A percentile compares a stretch with the other conserved stretches of the same genome.
Evolutionary conservation across 2,797 vertebrate genomes (phyloP).

Genomic region (Poeciliopsis turneri): DNA sequence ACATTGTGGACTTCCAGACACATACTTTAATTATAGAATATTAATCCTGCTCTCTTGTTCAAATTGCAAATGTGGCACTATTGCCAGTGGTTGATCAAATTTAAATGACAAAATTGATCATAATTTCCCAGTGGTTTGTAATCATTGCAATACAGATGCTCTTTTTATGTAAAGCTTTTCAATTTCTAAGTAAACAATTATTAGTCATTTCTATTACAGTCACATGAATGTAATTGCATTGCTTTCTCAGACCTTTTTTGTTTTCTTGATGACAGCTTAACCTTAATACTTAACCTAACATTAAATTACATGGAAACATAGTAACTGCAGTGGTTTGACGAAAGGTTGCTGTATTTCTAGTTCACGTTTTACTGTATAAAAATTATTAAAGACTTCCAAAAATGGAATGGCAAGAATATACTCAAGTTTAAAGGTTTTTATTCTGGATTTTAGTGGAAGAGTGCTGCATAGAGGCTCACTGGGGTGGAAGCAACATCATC

Average conservation of each 20-base stretch:
- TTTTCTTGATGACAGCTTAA: conserved; percentile 27
- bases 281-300: background rate
- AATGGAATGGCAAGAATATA: background rate
- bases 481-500: conserved; percentile 70
- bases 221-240: background rate
- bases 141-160: background rate
- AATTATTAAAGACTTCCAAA: conserved; percentile 5
- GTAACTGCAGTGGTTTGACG: background rate
- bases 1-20: background rate
- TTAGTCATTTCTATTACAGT: background rate
- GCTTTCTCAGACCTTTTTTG: background rate
- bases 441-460: conserved; percentile 27
- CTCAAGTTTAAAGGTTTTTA: background rate
- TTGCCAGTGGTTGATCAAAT: background rate
- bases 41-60: background rate
- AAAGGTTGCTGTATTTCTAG: conserved; percentile 19
- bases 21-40: background rate
- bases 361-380: background rate
- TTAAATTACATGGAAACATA: background rate
- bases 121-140: background rate
- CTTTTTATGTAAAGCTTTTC: background rate
- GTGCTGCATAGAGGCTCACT: conserved; percentile 19
- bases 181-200: background rate
- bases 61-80: background rate
- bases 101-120: background rate